Conservation (phyloP, 2,113 vertebrate genomes). For the Pyxicephalus adspersus region DNA sequence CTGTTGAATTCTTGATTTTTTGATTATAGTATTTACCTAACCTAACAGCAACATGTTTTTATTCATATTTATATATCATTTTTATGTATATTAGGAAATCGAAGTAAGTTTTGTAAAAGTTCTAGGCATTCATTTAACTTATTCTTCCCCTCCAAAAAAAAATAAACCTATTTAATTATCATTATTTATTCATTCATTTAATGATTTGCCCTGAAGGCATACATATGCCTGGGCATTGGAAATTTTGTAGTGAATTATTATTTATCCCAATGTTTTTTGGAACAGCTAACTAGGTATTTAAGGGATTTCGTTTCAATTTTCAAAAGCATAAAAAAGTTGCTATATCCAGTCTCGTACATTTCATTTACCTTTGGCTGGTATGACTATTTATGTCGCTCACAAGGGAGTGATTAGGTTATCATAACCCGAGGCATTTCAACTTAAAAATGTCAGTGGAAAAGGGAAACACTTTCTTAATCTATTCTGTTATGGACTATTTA, state of each 20-base stretch:
- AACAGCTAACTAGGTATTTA: background rate
- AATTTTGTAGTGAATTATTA: background rate
- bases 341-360: background rate
- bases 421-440: slow-evolving; percentile 38
- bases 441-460: slow-evolving; percentile 42
- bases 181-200: no score
- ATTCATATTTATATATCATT: no score
- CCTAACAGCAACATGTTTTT: no score
- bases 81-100: no score
- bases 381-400: slow-evolving; percentile 18
- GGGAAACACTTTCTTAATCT: slow-evolving; percentile 32
- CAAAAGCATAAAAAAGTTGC: background rate
- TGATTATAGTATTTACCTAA: no score
- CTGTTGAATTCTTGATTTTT: no score
- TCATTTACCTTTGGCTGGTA: background rate
- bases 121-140: no score
- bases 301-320: background rate
- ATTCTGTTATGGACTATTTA: slow-evolving; percentile 50
- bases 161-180: no score
- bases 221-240: no score
- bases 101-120: no score
- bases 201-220: no score
- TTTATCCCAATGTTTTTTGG: background rate
- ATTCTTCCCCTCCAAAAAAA: no score
- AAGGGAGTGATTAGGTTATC: slow-evolving; percentile 32